phyloP scores from a whole-genome alignment of 2,113 vertebrate species.

The Pagrus major region DNA sequence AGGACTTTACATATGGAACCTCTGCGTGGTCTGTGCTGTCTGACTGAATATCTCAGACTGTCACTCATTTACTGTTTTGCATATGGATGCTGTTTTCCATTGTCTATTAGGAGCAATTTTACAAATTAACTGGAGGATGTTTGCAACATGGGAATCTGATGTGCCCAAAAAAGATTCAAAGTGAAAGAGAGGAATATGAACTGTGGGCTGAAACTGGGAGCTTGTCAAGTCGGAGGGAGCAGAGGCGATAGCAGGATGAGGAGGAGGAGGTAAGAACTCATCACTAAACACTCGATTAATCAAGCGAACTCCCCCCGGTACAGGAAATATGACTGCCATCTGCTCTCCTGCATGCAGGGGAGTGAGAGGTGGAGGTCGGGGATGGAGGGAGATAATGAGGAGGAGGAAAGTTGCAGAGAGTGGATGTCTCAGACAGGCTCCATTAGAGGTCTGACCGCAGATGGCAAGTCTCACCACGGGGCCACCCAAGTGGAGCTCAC shows the following conservation, averaged over 20 bases:
- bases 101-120: constrained; percentile 29
- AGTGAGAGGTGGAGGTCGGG: constrained; percentile 33
- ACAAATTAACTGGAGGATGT: constrained; percentile 36
- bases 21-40: constrained; percentile 24
- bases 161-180: constrained; percentile 13
- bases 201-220: constrained; percentile 38
- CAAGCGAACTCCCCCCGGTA: constrained; percentile 56
- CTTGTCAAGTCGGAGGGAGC: constrained; percentile 26
- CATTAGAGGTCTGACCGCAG: constrained; percentile 68
- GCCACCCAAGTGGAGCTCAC: constrained; percentile 72
- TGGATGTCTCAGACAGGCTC: constrained; percentile 57
- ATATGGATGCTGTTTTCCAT: constrained; percentile 41
- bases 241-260: constrained; percentile 19
- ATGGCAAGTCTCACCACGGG: constrained; percentile 55
- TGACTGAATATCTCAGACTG: constrained; percentile 27
- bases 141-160: constrained; percentile 38
- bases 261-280: constrained; percentile 30
- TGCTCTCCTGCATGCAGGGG: constrained; percentile 59
- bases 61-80: constrained; percentile 38
- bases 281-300: constrained; percentile 64
- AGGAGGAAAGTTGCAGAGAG: constrained; percentile 37
- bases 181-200: constrained; percentile 24
- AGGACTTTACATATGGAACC: constrained; percentile 30
- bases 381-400: constrained; percentile 17
- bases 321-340: constrained; percentile 65